Evolutionary conservation across 2,113 vertebrate species (phyloP), one percentile per base, ranked within the genome.

Genomic region (Nanorana parkeri): DNA sequence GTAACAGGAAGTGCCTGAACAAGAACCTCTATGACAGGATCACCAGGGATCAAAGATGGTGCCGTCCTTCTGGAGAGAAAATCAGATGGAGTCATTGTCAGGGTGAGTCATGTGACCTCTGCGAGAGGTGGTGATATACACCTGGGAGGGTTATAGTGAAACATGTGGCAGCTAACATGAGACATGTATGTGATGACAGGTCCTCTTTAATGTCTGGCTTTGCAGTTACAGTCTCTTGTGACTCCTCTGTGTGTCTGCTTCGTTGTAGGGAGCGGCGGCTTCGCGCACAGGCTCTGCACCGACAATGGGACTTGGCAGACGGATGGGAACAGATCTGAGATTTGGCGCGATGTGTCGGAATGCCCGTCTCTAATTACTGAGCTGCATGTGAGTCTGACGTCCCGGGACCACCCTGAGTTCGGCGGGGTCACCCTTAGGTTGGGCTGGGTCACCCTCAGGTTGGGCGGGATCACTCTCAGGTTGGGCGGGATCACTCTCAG

Each of bases 301-400:
- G 90, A 92, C 16, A 89, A 82, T 21, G 98, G 98, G 24, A 91
- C 84, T 80, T 99, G 98, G 98, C 92, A 93, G 85, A 93, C 21
- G 0, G 67, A 36, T 68, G 92, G 92, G 83, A 97, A 98, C 87
- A 93, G 94, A 83, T 94, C 95, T 4, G 88, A 86, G 28, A 84
- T 93, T 85, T 99, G 97, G 96, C 91, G 94, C 67, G 91, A 97
- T 51, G 88, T 91, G n/a, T 93, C 94, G 0, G 96, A 98, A 86
- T 99, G 98, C 89, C 81, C 89, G 74, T 86, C 89, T 84, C 80
- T 81, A 85, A 87, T 65, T 75, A 89, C 88, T 36, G 65, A 91
- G 88, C 85, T 90, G 83, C 89, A 94, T n/a, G 98, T 99, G 84
- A 95, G 93, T 60, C 47, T 71, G 52, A 23, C n/a, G 23, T 73